Evolutionary conservation across 2,113 vertebrate species (phyloP).

Genomic region (Leptobrachium leishanense): DNA sequence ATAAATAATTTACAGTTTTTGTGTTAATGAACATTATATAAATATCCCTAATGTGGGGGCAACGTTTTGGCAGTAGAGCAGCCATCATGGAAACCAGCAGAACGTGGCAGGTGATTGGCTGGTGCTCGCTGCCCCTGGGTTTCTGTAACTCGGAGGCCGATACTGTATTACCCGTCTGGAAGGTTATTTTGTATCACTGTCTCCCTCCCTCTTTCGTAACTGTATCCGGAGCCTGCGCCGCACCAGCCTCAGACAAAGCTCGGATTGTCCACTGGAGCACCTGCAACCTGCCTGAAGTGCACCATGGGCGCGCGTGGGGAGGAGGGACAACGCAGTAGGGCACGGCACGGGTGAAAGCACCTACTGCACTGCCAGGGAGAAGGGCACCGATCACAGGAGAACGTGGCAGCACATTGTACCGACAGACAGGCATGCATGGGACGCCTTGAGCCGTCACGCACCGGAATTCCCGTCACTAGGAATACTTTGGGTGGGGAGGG

Average conservation of each 20-base stretch:
- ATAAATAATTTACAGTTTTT: no score
- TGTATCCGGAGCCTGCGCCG: neutral
- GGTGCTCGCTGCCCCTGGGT: no score
- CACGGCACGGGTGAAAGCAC: no score
- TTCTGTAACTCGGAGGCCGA: neutral
- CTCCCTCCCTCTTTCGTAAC: constrained; percentile 5
- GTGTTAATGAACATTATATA: no score
- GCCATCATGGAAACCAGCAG: no score
- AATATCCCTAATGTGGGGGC: no score
- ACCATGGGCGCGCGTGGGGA: neutral
- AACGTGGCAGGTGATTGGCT: no score
- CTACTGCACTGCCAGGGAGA: no score
- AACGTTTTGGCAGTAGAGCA: no score
- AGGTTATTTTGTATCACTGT: neutral
- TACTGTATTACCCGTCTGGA: neutral
- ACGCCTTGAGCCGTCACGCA: no score
- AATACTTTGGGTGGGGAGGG: neutral
- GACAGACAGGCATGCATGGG: neutral
- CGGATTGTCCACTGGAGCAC: constrained; percentile 7
- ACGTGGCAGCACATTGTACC: neutral
- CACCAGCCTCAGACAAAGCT: constrained; percentile 23
- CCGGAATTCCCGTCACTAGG: neutral
- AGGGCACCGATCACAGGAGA: no score
- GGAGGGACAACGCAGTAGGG: no score
- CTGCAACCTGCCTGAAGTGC: neutral